Conservation (phyloP, 2,113 vertebrate species). For the Callospermophilus lateralis region DNA sequence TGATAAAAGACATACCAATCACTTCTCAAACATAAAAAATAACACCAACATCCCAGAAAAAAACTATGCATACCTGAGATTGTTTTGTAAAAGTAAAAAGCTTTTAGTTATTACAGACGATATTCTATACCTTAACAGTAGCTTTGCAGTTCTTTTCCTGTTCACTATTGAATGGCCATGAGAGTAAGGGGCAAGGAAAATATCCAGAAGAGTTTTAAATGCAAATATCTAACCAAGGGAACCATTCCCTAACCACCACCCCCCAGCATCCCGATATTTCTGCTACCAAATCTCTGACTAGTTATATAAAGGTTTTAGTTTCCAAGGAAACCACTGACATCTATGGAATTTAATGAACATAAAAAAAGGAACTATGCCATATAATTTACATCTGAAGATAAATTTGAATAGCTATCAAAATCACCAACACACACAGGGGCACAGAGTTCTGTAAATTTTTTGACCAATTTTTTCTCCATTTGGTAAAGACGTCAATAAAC, state of each 20-base stretch:
- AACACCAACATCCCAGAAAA: not conserved
- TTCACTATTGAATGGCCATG: constrained; percentile 63
- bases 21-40: not conserved
- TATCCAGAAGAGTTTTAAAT: constrained; percentile 78
- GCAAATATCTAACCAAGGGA: constrained; percentile 77
- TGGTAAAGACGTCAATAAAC: constrained; percentile 44
- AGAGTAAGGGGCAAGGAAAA: constrained; percentile 50
- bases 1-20: not conserved
- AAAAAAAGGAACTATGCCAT: constrained; percentile 76
- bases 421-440: not conserved
- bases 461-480: constrained; percentile 22
- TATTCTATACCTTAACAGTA: not conserved
- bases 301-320: constrained; percentile 88
- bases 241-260: constrained; percentile 66
- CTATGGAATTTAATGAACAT: constrained; percentile 84
- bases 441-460: constrained; percentile 49
- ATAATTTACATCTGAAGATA: constrained; percentile 81
- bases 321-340: constrained; percentile 90
- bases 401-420: constrained; percentile 73
- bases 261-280: constrained; percentile 79
- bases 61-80: not conserved
- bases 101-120: constrained; percentile 9
- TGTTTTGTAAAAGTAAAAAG: constrained; percentile 31
- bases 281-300: constrained; percentile 77
- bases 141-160: constrained; percentile 34